Conservation (phyloP, 2,797 vertebrate species). For the Botia kubotai region DNA sequence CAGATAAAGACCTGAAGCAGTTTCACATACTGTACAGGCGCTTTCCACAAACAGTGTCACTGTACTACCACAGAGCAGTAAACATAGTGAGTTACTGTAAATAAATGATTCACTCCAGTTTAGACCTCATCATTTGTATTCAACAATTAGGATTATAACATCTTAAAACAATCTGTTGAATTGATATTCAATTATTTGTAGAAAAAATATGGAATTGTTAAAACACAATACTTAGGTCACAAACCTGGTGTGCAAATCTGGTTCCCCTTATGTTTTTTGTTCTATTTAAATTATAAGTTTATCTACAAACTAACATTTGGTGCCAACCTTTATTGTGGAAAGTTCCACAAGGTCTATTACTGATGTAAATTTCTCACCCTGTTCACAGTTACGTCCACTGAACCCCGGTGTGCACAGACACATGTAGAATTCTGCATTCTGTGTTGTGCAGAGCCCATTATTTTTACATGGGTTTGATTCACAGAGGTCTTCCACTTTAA, state of each 20-base stretch:
- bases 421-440: conserved; percentile 58
- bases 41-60: not conserved
- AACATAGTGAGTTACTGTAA: no score
- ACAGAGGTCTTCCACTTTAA: conserved; percentile 73
- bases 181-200: no score
- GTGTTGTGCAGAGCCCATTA: conserved; percentile 68
- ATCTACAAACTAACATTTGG: no score
- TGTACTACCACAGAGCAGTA: no score
- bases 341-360: not conserved
- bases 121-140: no score
- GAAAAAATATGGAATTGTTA: no score
- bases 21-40: not conserved
- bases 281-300: no score
- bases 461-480: conserved; percentile 74
- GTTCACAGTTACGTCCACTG: conserved; percentile 75
- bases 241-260: no score
- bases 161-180: no score
- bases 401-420: conserved; percentile 73
- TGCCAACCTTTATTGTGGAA: not conserved
- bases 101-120: not conserved
- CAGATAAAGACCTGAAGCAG: not conserved
- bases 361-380: conserved; percentile 64
- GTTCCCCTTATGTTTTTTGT: no score
- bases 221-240: no score
- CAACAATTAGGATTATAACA: no score